Percentiles rank a stretch among this genome's conserved stretches.
Conservation (phyloP, 2,888 invertebrate genomes). For the Sepioteuthis lessoniana region DNA sequence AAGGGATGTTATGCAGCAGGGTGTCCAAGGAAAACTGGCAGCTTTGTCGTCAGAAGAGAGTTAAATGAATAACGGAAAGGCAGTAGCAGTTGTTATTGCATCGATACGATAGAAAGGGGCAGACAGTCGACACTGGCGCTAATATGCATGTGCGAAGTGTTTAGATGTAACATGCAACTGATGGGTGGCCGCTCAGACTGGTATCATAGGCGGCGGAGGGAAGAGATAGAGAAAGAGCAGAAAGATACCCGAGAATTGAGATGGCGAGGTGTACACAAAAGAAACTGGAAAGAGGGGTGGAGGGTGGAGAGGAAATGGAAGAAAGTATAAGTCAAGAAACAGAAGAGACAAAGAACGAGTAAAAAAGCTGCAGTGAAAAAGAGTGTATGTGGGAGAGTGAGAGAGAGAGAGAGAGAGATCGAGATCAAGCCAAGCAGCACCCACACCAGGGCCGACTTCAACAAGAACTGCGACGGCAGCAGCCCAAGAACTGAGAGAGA, state of each 20-base stretch:
- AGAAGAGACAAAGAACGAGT: not conserved
- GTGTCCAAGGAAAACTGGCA: not conserved
- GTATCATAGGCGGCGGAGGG: not conserved
- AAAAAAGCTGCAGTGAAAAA: not conserved
- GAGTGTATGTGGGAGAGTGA: no score
- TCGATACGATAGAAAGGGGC: not conserved
- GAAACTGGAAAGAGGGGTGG: not conserved
- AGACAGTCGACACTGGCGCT: not conserved
- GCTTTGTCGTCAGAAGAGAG: not conserved
- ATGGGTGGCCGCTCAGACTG: not conserved
- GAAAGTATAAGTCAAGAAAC: not conserved
- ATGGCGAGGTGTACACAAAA: not conserved
- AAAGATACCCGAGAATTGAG: not conserved
- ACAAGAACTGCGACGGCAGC: slow-evolving; percentile 15
- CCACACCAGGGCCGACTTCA: not conserved
- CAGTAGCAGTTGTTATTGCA: not conserved
- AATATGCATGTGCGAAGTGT: not conserved
- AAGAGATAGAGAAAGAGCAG: not conserved
- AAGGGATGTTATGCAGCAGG: not conserved
- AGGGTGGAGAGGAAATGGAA: not conserved
- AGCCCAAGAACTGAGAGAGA: not conserved
- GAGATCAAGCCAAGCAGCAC: not conserved
- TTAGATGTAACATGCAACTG: not conserved
- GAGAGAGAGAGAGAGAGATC: no score
- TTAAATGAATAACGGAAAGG: not conserved